Conservation (phyloP, 2,113 vertebrate species). For the Hemiscyllium ocellatum region DNA sequence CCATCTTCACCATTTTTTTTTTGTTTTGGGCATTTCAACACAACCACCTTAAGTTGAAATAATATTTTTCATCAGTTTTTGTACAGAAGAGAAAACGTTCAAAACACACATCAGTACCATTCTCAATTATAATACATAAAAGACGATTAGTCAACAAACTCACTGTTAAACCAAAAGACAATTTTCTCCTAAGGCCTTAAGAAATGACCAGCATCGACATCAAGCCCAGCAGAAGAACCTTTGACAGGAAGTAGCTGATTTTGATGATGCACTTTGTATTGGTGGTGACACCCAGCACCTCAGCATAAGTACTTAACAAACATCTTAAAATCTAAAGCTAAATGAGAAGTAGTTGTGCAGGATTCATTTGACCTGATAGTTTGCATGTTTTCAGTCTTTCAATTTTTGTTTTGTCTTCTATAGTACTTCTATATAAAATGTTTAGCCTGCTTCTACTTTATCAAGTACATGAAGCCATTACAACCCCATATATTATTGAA, state of each 20-base stretch:
- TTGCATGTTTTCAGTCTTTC: not conserved
- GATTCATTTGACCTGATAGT: not conserved
- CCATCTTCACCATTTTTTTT: too few species aligned
- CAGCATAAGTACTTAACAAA: not conserved
- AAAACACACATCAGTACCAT: not conserved
- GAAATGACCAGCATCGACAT: not conserved
- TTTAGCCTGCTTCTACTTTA: not conserved
- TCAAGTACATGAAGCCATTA: not conserved
- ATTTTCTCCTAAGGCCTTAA: not conserved
- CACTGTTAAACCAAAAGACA: not conserved
- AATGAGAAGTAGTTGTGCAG: not conserved
- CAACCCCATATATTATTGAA: not conserved
- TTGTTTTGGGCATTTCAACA: too few species aligned
- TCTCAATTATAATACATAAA: not conserved
- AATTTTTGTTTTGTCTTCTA: not conserved
- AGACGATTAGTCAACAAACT: not conserved
- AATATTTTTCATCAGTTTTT: not conserved
- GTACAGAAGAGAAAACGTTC: not conserved
- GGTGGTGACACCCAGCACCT: not conserved
- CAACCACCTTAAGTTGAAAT: too few species aligned
- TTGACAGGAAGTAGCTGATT: not conserved
- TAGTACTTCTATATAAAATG: not conserved
- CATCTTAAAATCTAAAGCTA: not conserved
- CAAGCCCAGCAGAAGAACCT: not conserved
- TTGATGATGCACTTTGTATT: not conserved